Evolutionary conservation across 2,797 vertebrate genomes (phyloP), one percentile per base, ranked within the genome.

Genomic region (Esox lucius): DNA sequence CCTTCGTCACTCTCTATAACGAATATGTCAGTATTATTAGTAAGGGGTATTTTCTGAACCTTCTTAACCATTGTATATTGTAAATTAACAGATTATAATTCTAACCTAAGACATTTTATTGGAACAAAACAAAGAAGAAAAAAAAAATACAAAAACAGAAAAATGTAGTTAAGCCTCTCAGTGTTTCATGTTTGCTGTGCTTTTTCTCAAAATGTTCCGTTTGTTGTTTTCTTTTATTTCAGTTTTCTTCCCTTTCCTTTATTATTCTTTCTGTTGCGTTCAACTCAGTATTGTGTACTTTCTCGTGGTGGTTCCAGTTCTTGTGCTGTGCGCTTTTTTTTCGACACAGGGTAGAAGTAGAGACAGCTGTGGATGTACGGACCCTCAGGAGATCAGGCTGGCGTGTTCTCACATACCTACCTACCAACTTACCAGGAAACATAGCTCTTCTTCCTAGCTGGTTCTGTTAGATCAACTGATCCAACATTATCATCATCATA

Each of bases 41-140:
- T 94, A 87, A 86, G 95, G 95, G 95, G 95, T 96, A 94, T 95
- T 96, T 95, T 96, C 95, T 96, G 95, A 96, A 95, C 94, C 95
- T 96, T 96, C 95, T 94, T 96, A 95, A 93, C 94, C 94, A 96
- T 95, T 98, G 96, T 98, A 97, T 95, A 97, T 94, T 98, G 97
- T 98, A 98, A 93, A 99, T 97, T 94, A 96, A 96, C 91, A 98
- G 93, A 97, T 95, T 98, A 95, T 96, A 98, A 96, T 96, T 97
- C 95, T 97, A 97, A 96, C 95, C 91, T 93, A 92, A 94, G 89
- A 93, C 92, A 92, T 93, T 94, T 94, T 94, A 94, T 93, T 91
- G 90, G 88, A 91, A 89, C 85, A 90, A 91, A 91, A 85, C 70
- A 26, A 89, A 94, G 94, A 93, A 93, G 93, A 95, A 95, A 84